These are phyloP conservation scores for Dicaeum eximium DNA, from an alignment of 2,113 vertebrate genomes.

Conservation along the genomic window DNA sequence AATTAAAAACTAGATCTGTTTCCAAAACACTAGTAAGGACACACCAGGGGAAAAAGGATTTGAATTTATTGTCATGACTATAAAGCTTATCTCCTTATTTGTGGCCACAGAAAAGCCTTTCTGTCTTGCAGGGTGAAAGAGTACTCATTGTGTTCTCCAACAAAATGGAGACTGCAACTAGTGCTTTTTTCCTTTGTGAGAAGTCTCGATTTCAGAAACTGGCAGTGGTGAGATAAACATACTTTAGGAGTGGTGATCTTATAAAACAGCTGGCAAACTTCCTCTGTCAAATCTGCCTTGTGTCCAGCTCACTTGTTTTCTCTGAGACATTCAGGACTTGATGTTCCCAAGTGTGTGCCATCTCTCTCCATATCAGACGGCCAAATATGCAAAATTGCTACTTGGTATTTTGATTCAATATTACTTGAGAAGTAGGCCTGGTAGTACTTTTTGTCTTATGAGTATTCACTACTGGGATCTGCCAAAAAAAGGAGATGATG, in stretches of 20 bases:
- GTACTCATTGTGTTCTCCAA: neutral
- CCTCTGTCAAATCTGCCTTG: neutral
- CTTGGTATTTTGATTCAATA: neutral
- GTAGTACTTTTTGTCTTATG: neutral
- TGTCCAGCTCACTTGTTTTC: neutral
- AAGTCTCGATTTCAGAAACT: neutral
- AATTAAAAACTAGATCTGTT: slow-evolving; percentile 16
- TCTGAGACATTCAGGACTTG: neutral
- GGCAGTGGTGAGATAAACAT: neutral
- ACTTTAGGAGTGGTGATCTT: neutral
- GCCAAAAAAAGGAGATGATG: neutral
- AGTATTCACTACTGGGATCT: neutral
- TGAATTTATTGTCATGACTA: slow-evolving; percentile 14
- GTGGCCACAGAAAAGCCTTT: neutral
- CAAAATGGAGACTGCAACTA: neutral
- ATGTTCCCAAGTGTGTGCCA: neutral
- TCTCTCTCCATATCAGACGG: neutral
- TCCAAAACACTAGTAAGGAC: slow-evolving; percentile 19
- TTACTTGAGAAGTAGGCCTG: neutral
- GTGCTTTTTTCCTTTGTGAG: neutral
- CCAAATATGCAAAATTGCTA: neutral
- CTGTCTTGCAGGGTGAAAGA: neutral
- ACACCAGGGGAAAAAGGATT: neutral
- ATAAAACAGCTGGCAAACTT: slow-evolving; percentile 12
- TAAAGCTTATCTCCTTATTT: neutral